A percentile compares a stretch with the other conserved stretches of the same genome.
Evolutionary conservation across 1,140 invertebrate species (phyloP).

Genomic region (Apolygus lucorum): DNA sequence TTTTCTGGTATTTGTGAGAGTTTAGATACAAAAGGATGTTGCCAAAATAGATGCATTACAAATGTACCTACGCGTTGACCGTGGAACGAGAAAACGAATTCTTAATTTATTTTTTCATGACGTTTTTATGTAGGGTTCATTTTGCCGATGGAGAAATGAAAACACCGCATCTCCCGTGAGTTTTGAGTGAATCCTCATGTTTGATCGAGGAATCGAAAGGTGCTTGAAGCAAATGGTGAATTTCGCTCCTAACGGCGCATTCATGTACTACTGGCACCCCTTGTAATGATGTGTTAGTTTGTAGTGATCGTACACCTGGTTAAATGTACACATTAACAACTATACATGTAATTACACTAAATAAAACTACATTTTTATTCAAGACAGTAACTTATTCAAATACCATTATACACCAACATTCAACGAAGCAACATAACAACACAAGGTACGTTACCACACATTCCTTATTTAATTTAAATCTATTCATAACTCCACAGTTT

Average conservation of each 20-base stretch:
- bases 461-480: neutral
- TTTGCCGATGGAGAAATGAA: neutral
- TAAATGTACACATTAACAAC: neutral
- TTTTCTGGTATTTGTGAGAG: neutral
- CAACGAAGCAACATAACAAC: constrained; percentile 14
- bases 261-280: constrained; percentile 2
- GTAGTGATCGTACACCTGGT: neutral
- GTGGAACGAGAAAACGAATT: too few species aligned
- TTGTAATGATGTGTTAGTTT: neutral
- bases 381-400: constrained; percentile 1
- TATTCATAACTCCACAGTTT: neutral
- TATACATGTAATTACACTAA: constrained; percentile 7
- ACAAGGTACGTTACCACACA: constrained; percentile 1
- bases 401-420: constrained; percentile 10
- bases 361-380: constrained; percentile 1
- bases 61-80: neutral
- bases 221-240: too few species aligned
- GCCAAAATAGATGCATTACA: constrained; percentile 1
- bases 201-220: too few species aligned
- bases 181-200: too few species aligned
- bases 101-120: neutral
- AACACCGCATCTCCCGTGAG: neutral
- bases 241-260: too few species aligned
- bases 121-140: neutral
- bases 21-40: constrained; percentile 1